Base-by-base conservation (phyloP, 2,113 vertebrate species). In the Motacilla tschutschensis region DNA sequence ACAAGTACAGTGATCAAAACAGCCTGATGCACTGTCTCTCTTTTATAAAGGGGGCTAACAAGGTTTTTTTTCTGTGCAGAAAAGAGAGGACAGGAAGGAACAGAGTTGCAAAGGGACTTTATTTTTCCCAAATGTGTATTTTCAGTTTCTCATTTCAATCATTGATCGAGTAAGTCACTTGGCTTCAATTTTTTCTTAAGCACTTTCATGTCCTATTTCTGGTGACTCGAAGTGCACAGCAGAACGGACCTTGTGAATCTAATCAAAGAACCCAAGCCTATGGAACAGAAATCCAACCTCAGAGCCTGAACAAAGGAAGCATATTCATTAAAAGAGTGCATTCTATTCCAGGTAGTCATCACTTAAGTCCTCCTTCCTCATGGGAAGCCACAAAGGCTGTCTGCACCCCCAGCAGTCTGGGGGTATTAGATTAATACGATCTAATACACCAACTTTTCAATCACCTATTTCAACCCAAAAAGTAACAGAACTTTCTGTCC, bases 1-100 rank as follows among this genome's bases (percentile, higher is more conserved):
- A 84, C 29, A 79, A 82, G 40, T 33, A 63, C 29, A 54, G n/a
- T 50, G 84, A 90, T 90, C 88, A 93, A 86, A 93, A 83, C 41
- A 79, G 58, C 35, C 58, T 53, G 38, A 74, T 60, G 51, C 58
- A 88, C 73, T 1, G 0, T 33, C 60, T 89, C 48, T 51, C 36
- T 69, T 63, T 21, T 71, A 64, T 41, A 47, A 67, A 78, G 41
- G 79, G 9, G 8, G 57, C 14, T 55, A 83, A 67, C 69, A 40
- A 75, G 20, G 38, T 9, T 44, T 81, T 43, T 41, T 36, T 63
- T 41, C 28, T 88, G 53, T 38, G 53, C n/a, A 43, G 36, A 70
- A 36, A 79, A 79, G 35, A 67, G 44, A 81, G 54, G 24, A 29
- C 35, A 81, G 86, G 40, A 90, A 86, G 15, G 63, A 86, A 87